Percentiles rank a stretch among this genome's conserved stretches.
Conservation (phyloP, 2,888 invertebrate genomes). For the Steinernema carpocapsae region DNA sequence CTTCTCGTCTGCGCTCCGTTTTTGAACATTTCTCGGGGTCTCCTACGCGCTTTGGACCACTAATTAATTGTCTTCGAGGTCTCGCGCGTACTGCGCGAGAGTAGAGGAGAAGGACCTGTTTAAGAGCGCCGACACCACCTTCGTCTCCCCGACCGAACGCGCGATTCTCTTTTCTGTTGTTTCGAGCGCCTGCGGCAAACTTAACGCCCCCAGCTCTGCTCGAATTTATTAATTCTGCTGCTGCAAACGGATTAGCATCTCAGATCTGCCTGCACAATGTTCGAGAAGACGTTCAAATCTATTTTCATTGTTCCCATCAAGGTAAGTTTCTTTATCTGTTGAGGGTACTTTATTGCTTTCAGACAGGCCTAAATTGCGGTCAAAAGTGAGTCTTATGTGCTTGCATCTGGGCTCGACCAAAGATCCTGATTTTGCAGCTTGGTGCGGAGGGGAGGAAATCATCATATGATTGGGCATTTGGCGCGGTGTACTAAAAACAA, state of each 20-base stretch:
- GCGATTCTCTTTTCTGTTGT: conserved; percentile 12
- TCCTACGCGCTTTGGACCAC: neutral
- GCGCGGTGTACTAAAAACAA: too few relatives aligned
- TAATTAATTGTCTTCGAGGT: conserved; percentile 24
- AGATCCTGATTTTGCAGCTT: too few relatives aligned
- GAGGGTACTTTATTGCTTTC: too few relatives aligned
- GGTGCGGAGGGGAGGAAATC: too few relatives aligned
- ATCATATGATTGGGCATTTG: too few relatives aligned
- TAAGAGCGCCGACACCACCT: neutral
- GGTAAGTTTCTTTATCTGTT: neutral
- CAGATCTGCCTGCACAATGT: too few relatives aligned
- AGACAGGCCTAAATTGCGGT: too few relatives aligned
- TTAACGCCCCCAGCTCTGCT: neutral
- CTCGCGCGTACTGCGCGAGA: neutral
- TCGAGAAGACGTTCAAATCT: conserved; percentile 6
- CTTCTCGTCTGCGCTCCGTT: too few relatives aligned
- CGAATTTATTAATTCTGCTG: neutral
- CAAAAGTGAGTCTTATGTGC: too few relatives aligned
- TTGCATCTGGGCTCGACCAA: too few relatives aligned
- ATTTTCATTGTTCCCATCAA: conserved; percentile 18
- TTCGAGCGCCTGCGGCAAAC: conserved; percentile 17
- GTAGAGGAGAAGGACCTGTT: conserved; percentile 16
- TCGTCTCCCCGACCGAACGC: neutral
- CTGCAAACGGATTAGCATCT: too few relatives aligned
- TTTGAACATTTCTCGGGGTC: too few relatives aligned